A percentile compares a stretch with the other conserved stretches of the same genome.
phyloP scores from a whole-genome alignment of 1,140 invertebrate genomes.

The Penaeus chinensis region DNA sequence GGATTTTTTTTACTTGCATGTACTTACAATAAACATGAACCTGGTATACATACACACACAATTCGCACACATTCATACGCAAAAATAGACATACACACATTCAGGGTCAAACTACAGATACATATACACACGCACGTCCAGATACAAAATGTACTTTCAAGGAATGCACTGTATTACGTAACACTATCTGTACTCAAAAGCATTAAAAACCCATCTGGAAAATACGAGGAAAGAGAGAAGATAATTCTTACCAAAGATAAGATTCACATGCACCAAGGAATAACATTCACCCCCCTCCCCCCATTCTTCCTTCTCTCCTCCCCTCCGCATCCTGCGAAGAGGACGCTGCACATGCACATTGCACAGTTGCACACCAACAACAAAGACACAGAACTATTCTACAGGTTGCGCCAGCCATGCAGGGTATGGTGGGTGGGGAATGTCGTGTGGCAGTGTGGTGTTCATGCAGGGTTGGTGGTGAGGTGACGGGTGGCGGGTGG shows the following conservation, averaged over 20 bases:
- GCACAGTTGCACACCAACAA: no score
- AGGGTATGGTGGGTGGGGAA: background rate
- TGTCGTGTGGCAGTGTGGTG: background rate
- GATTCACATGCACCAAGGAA: slow-evolving; percentile 1
- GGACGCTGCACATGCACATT: no score
- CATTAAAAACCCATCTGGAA: no score
- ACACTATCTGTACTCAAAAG: no score
- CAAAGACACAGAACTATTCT: no score
- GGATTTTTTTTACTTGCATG: no score
- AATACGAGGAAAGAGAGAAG: background rate
- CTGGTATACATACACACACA: background rate
- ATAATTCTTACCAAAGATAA: background rate
- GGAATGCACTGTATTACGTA: no score
- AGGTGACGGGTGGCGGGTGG: background rate
- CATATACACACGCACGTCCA: background rate
- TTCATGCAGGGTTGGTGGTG: slow-evolving; percentile 5
- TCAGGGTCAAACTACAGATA: background rate
- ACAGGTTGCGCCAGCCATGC: no score
- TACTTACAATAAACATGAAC: background rate
- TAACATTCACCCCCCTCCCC: slow-evolving; percentile 7
- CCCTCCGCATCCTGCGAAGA: no score
- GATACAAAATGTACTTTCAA: no score
- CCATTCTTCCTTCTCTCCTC: no score
- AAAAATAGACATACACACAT: background rate
- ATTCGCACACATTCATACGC: background rate